Conservation (phyloP, 1,140 invertebrate species). For the Drosophila paulistorum region DNA sequence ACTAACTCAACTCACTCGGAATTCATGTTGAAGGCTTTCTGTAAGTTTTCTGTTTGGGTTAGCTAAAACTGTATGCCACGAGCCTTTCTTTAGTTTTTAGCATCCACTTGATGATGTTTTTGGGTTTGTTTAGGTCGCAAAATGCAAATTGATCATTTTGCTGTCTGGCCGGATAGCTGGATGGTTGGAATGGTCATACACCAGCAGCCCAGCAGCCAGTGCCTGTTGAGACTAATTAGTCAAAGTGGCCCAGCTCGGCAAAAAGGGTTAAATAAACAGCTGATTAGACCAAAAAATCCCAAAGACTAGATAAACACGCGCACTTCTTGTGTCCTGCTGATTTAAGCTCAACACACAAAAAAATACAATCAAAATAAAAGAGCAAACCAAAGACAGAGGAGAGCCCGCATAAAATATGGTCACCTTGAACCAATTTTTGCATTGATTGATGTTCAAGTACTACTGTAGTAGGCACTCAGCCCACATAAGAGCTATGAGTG, state of each 20-base stretch:
- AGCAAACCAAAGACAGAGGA: not conserved
- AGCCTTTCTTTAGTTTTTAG: slow-evolving; percentile 25
- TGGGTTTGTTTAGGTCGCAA: slow-evolving; percentile 54
- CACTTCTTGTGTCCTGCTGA: slow-evolving; percentile 26
- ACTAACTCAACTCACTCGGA: not conserved
- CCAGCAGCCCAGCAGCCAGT: too few species aligned
- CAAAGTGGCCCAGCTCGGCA: slow-evolving; percentile 60
- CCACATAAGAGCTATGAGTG: slow-evolving; percentile 22
- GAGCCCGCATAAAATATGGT: slow-evolving; percentile 12
- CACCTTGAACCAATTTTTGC: slow-evolving; percentile 3
- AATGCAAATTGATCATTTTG: slow-evolving; percentile 80
- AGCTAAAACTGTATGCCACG: not conserved
- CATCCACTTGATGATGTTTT: slow-evolving; percentile 30
- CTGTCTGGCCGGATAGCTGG: too few species aligned
- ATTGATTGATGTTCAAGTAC: slow-evolving; percentile 49
- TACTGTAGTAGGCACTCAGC: slow-evolving; percentile 30
- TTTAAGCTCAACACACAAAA: slow-evolving; percentile 38
- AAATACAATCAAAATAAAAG: slow-evolving; percentile 11
- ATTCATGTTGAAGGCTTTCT: not conserved
- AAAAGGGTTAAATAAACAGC: slow-evolving; percentile 68
- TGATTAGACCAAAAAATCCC: slow-evolving; percentile 58
- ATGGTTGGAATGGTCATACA: too few species aligned
- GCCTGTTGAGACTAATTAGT: slow-evolving; percentile 71
- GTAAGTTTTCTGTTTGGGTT: slow-evolving; percentile 66
- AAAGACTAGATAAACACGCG: slow-evolving; percentile 72